Percentiles rank a stretch among this genome's conserved stretches.
phyloP scores from a whole-genome alignment of 2,113 vertebrate species.

The Elephantulus edwardii region DNA sequence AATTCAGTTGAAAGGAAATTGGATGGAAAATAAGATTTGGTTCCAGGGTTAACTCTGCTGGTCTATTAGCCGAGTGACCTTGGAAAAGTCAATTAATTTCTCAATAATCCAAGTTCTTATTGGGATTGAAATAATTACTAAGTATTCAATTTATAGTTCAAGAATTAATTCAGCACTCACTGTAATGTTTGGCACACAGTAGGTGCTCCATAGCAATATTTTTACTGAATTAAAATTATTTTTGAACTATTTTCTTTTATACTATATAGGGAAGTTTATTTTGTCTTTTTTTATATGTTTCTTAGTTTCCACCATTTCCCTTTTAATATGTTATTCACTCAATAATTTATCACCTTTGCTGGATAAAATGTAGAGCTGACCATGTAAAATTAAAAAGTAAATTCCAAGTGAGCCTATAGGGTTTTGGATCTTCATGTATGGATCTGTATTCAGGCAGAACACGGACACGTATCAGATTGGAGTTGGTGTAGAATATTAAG shows the following conservation, averaged over 20 bases:
- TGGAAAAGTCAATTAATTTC: constrained; percentile 18
- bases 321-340: constrained; percentile 58
- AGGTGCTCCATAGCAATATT: background rate
- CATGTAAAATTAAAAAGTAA: constrained; percentile 45
- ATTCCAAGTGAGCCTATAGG: background rate
- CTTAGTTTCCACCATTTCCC: constrained; percentile 14
- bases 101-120: background rate
- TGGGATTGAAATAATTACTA: background rate
- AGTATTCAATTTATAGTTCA: constrained; percentile 13
- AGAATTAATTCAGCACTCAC: background rate
- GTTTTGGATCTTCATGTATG: constrained; percentile 21
- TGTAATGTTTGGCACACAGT: background rate
- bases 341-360: constrained; percentile 51
- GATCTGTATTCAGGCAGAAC: constrained; percentile 62
- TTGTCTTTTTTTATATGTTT: constrained; percentile 33
- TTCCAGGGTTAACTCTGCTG: background rate
- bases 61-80: background rate
- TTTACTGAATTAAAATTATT: constrained; percentile 15
- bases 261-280: background rate
- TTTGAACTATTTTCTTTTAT: constrained; percentile 16
- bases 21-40: background rate
- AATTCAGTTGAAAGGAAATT: background rate
- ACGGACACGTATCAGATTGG: background rate
- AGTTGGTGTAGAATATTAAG: constrained; percentile 70
- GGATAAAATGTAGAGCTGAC: constrained; percentile 30